These are phyloP conservation scores for Corythornis madagascariensis DNA, from an alignment of 2,113 vertebrate species.

Conservation along the genomic window DNA sequence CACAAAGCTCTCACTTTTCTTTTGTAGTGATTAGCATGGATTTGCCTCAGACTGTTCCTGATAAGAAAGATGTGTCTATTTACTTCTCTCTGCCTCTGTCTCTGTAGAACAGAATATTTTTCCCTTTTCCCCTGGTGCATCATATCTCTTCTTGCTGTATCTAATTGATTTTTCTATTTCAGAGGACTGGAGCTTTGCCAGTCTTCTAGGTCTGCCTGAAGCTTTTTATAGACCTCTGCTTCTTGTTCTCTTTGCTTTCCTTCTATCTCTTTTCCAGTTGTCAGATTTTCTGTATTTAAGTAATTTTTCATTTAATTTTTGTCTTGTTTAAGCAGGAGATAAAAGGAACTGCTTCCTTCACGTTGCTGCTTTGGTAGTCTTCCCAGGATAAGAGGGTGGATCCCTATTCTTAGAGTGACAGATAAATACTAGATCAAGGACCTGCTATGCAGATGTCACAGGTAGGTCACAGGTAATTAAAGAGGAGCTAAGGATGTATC, in stretches of 20 bases:
- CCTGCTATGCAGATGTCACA: neutral
- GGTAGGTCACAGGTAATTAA: conserved; percentile 21
- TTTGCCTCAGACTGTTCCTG: neutral
- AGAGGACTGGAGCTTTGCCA: conserved; percentile 45
- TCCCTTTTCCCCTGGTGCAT: neutral
- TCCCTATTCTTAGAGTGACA: neutral
- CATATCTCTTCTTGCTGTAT: neutral
- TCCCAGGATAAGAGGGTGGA: neutral
- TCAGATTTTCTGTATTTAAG: neutral
- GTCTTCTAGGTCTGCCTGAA: conserved; percentile 9
- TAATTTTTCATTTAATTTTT: conserved; percentile 41
- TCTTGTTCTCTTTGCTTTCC: neutral
- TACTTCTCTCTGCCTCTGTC: neutral
- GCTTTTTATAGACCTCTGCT: conserved; percentile 40
- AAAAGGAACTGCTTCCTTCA: conserved; percentile 2
- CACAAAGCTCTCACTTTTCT: neutral
- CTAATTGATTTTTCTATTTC: conserved; percentile 63
- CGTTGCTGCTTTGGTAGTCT: neutral
- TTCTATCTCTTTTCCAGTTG: neutral
- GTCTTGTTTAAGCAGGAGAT: conserved; percentile 2
- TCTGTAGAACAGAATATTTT: neutral
- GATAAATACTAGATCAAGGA: neutral
- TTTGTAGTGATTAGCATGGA: neutral
- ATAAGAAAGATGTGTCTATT: neutral
- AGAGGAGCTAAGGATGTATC: neutral